Conservation (phyloP, 2,797 vertebrate genomes). For the Sparus aurata region DNA sequence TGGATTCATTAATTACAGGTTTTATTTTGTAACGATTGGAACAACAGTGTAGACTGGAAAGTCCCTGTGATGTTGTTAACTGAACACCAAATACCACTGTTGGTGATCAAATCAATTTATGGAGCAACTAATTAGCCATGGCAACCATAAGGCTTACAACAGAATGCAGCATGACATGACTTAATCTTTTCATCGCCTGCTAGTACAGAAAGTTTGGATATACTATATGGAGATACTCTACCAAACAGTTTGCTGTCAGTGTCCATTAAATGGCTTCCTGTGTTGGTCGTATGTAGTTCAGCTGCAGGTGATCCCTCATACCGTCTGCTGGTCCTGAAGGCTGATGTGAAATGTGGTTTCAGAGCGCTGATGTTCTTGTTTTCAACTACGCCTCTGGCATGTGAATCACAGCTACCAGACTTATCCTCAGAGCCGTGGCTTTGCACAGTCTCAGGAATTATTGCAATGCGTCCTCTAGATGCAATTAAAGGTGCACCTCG, state of each 20-base stretch:
- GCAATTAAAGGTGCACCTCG: not conserved
- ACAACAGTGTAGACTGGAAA: constrained; percentile 8
- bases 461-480: not conserved
- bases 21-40: constrained; percentile 38
- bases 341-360: constrained; percentile 27
- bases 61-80: constrained; percentile 24
- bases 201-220: constrained; percentile 2
- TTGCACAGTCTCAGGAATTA: not conserved
- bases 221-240: constrained; percentile 21
- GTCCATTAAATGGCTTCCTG: constrained; percentile 38
- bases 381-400: not conserved
- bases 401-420: not conserved
- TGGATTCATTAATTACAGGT: constrained; percentile 52
- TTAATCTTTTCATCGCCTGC: not conserved
- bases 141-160: not conserved
- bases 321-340: constrained; percentile 6
- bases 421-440: not conserved
- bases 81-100: constrained; percentile 5
- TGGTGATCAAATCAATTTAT: constrained; percentile 7
- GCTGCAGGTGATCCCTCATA: constrained; percentile 56
- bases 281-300: constrained; percentile 35
- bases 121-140: constrained; percentile 6
- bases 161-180: not conserved
- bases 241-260: constrained; percentile 29
- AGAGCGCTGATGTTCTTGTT: not conserved